A percentile compares a stretch with the other conserved stretches of the same genome.
Conservation (phyloP, 2,797 vertebrate species). For the Carcharodon carcharias region DNA sequence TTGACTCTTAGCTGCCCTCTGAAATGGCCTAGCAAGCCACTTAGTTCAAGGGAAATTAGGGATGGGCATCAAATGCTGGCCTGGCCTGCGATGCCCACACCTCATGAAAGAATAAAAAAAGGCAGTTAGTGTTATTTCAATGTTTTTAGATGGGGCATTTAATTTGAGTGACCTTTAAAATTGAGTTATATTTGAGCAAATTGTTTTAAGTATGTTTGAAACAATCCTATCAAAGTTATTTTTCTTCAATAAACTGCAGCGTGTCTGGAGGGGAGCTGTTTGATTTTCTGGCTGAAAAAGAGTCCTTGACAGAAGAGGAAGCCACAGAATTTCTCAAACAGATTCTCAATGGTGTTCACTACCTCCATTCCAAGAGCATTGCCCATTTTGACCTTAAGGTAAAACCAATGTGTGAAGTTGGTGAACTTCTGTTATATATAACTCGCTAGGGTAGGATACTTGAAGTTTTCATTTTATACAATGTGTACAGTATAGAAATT, state of each 20-base stretch:
- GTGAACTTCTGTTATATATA: background rate
- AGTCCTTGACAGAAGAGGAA: slow-evolving; percentile 93
- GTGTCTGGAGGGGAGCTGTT: slow-evolving; percentile 96
- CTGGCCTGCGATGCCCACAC: too few species aligned
- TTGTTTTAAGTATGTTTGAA: background rate
- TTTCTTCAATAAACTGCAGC: slow-evolving; percentile 50
- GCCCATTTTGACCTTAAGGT: slow-evolving; percentile 99
- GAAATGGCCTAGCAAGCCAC: too few species aligned
- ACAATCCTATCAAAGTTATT: background rate
- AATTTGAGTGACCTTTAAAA: background rate
- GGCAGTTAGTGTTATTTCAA: too few species aligned
- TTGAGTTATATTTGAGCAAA: background rate
- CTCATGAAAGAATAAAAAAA: too few species aligned
- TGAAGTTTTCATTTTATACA: background rate
- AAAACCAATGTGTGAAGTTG: slow-evolving; percentile 41
- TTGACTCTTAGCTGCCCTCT: too few species aligned
- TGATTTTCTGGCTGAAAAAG: slow-evolving; percentile 96
- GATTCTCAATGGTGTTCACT: slow-evolving; percentile 91
- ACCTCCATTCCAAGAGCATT: slow-evolving; percentile 88
- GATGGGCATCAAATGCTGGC: too few species aligned
- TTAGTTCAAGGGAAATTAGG: too few species aligned
- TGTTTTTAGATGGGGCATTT: background rate
- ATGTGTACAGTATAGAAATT: background rate
- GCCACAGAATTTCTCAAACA: slow-evolving; percentile 98
- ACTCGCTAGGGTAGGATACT: background rate